Evolutionary conservation across 1,140 invertebrate genomes (phyloP).

Genomic region (Lutraria rhynchaena): DNA sequence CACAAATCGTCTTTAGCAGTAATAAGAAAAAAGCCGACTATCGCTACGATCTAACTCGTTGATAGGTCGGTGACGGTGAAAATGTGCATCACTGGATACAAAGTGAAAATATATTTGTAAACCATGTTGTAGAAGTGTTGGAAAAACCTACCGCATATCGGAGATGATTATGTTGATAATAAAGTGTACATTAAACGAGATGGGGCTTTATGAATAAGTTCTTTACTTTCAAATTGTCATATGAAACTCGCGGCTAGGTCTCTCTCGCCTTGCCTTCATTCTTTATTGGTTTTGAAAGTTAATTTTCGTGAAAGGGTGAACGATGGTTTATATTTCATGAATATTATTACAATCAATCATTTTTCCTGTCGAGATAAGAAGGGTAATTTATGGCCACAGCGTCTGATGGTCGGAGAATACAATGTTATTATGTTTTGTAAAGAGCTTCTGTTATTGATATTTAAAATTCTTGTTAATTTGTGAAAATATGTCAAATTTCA

Average conservation of each 20-base stretch:
- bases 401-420: conserved; percentile 30
- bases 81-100: too few relatives aligned
- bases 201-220: conserved; percentile 6
- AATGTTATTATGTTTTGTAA: conserved; percentile 44
- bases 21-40: too few relatives aligned
- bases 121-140: background rate
- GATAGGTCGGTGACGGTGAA: too few relatives aligned
- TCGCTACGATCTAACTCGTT: too few relatives aligned
- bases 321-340: conserved; percentile 58
- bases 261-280: background rate
- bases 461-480: conserved; percentile 52
- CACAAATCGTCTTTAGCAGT: too few relatives aligned
- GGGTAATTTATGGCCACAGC: conserved; percentile 39
- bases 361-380: conserved; percentile 52
- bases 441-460: conserved; percentile 12
- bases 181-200: conserved; percentile 23
- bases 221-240: conserved; percentile 10
- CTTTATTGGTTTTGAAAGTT: conserved; percentile 62
- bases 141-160: conserved; percentile 42
- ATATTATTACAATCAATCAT: conserved; percentile 61
- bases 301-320: conserved; percentile 56
- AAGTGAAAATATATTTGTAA: too few relatives aligned
- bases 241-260: conserved; percentile 10
- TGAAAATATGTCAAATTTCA: conserved; percentile 46
- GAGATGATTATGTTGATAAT: conserved; percentile 8